Percentiles rank a stretch among this genome's conserved stretches.
phyloP scores from a whole-genome alignment of 2,113 vertebrate species.

The Manacus vitellinus region DNA sequence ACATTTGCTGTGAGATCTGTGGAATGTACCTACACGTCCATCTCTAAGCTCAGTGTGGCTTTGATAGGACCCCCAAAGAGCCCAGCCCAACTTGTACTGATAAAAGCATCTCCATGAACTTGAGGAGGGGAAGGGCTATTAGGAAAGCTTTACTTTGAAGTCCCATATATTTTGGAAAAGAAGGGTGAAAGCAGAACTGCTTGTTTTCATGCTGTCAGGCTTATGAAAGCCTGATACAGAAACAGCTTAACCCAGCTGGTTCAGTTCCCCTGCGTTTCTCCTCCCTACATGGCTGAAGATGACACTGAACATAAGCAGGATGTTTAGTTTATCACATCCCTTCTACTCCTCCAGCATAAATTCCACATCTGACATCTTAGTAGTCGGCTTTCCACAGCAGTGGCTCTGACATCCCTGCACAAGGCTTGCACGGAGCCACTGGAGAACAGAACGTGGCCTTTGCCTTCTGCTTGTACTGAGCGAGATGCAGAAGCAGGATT shows the following conservation, averaged over 20 bases:
- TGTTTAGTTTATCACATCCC: constrained; percentile 7
- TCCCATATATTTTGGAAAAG: not conserved
- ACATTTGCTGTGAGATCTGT: not conserved
- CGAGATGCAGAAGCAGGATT: not conserved
- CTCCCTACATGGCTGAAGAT: not conserved
- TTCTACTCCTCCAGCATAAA: not conserved
- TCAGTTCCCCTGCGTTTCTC: not conserved
- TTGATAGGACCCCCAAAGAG: not conserved
- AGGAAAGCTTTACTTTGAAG: not conserved
- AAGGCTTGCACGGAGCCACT: not conserved
- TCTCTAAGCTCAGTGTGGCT: not conserved
- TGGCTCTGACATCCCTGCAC: not conserved
- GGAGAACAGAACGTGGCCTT: not conserved
- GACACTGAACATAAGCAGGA: not conserved
- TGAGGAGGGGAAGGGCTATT: not conserved
- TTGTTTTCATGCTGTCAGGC: not conserved
- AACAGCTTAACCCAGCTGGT: not conserved
- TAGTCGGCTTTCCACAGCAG: not conserved
- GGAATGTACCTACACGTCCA: not conserved
- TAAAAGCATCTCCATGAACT: not conserved
- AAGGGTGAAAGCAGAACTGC: not conserved
- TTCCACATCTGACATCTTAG: not conserved
- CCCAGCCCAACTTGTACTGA: not conserved
- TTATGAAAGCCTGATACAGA: not conserved
- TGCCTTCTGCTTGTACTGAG: not conserved